Base-by-base conservation (phyloP, 2,888 invertebrate genomes). In the Pachydiplax longipennis region DNA sequence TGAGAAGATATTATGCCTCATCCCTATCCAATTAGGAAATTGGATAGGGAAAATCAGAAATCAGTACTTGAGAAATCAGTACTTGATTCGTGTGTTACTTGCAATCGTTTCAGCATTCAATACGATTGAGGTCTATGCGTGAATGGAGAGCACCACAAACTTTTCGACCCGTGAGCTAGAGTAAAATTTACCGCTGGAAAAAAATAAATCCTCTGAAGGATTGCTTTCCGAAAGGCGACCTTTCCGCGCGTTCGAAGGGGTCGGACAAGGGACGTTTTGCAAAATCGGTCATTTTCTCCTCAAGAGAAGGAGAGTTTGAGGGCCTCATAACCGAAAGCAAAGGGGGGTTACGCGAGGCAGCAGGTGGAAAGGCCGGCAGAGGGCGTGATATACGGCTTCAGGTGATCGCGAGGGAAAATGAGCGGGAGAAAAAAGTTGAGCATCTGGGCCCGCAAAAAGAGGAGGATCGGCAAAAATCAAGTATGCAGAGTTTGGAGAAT, bases 241-340 rank as follows among this genome's bases (percentile, higher is more conserved):
- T 73, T 31, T 31, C 53, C 5, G 18, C 53, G 10, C 25, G 61
- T 61, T 61, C n/a, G 65, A 1, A 25, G 25, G n/a, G 61, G 61
- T 61, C 61, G 10, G 31, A 25, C 73, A 13, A 13, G 31, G 18
- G 12, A 25, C 25, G 10, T 73, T 73, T 73, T 31, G 73, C 73
- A 13, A 10, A 73, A 73, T 73, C 73, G 73, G 73, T 31, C 25
- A 73, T 73, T 73, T 73, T 73, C 65, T 65, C 65, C n/a, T 65
- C 10, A 65, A 1, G 91, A 80, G 80, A 91, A 58, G 90, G 82
- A 91, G 80, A 40, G 40, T 40, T 40, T 40, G 80, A 91, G 53
- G 90, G 61, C 61, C 61, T 61, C 81, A 90, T 58, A 90, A 81
- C 80, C 81, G 61, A 61, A 61, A n/a, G 65, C n/a, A 65, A 65